A percentile compares a stretch with the other conserved stretches of the same genome.
Conservation (phyloP, 1,140 invertebrate genomes). For the Drosophila asahinai region DNA sequence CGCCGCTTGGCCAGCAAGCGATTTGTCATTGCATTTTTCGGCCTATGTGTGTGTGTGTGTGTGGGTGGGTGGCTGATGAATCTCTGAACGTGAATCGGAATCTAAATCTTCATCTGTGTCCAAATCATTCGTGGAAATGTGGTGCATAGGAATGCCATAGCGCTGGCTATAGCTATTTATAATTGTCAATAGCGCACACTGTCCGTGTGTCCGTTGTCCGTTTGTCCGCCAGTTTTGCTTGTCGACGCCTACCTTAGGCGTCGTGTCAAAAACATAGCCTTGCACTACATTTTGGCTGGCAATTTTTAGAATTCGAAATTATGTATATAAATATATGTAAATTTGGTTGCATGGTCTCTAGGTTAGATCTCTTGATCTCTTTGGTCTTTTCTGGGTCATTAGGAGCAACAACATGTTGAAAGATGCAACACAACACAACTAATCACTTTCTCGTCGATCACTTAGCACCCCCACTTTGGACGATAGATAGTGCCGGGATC, state of each 20-base stretch:
- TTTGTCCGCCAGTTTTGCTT: conserved; percentile 1
- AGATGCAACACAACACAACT: conserved; percentile 5
- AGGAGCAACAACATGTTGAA: conserved; percentile 2
- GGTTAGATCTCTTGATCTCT: conserved; percentile 31
- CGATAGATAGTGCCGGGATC: neutral
- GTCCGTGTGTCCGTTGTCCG: conserved; percentile 9
- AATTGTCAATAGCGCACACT: conserved; percentile 63
- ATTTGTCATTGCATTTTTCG: conserved; percentile 50
- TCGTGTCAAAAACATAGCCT: conserved; percentile 78
- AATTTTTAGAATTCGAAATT: conserved; percentile 76
- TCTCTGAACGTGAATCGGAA: conserved; percentile 11
- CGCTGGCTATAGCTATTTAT: conserved; percentile 71
- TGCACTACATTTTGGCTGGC: conserved; percentile 67
- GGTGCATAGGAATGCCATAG: conserved; percentile 50
- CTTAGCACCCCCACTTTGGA: neutral
- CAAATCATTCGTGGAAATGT: conserved; percentile 48
- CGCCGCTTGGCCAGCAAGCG: conserved; percentile 14
- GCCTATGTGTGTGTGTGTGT: conserved; percentile 1
- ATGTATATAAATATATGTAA: conserved; percentile 47
- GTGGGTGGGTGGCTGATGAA: conserved; percentile 17
- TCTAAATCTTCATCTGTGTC: conserved; percentile 15
- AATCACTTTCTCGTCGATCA: conserved; percentile 19
- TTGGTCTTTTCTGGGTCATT: conserved; percentile 14
- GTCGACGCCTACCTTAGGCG: conserved; percentile 42
- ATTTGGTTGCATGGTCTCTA: conserved; percentile 27